These are phyloP conservation scores for Pangasius krempfi DNA, from an alignment of 2,797 vertebrate genomes.

Conservation along the genomic window DNA sequence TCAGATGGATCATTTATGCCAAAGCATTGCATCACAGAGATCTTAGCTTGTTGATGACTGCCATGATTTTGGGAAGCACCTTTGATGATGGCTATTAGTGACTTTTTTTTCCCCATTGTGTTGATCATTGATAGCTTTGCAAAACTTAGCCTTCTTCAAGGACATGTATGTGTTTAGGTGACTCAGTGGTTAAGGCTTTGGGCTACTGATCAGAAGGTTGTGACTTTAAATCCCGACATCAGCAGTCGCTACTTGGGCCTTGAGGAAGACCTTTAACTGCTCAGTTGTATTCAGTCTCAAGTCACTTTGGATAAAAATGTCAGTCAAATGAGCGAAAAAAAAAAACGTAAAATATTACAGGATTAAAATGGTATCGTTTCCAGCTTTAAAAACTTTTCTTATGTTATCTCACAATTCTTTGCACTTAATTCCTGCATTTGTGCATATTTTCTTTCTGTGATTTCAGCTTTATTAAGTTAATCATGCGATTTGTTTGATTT, in stretches of 20 bases:
- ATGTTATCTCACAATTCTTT: not conserved
- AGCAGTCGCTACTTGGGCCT: not conserved
- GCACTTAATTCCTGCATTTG: not conserved
- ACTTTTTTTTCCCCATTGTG: not conserved
- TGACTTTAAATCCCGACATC: not conserved
- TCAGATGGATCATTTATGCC: conserved; percentile 69
- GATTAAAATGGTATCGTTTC: not conserved
- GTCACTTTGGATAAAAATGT: not conserved
- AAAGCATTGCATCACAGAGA: conserved; percentile 20
- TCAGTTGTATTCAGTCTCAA: not conserved
- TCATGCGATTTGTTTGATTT: not conserved
- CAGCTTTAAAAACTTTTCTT: not conserved
- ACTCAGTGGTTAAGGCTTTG: not conserved
- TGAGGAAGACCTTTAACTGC: not conserved
- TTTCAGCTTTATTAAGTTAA: not conserved
- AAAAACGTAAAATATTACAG: not conserved
- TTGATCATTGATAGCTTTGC: not conserved
- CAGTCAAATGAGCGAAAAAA: too few species aligned
- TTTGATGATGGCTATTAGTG: not conserved
- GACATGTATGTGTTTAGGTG: not conserved
- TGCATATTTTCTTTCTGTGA: not conserved
- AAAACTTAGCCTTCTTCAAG: not conserved
- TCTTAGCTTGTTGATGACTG: not conserved
- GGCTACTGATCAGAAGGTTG: not conserved
- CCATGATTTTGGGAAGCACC: not conserved